Evolutionary conservation across 2,113 vertebrate species (phyloP).

Genomic region (Panthera tigris): DNA sequence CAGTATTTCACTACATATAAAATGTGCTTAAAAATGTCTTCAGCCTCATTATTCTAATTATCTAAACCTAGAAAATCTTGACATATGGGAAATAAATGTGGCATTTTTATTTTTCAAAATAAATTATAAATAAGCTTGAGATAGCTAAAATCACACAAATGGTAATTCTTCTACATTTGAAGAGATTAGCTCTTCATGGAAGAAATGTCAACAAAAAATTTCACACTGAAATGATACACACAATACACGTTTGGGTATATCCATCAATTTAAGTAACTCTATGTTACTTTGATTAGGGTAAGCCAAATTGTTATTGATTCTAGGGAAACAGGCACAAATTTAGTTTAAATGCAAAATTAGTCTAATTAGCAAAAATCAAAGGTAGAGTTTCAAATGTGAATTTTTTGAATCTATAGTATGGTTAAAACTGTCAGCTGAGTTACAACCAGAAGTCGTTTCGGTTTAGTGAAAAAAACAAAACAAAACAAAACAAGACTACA

Average conservation of each 20-base stretch:
- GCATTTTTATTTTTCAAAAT: conserved; percentile 75
- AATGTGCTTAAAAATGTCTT: conserved; percentile 82
- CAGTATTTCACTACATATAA: conserved; percentile 83
- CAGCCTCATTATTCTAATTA: conserved; percentile 82
- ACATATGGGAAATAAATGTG: conserved; percentile 80
- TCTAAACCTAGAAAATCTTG: conserved; percentile 79
- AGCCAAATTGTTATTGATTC: conserved; percentile 69
- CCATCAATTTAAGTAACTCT: conserved; percentile 72
- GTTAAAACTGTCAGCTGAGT: conserved; percentile 66
- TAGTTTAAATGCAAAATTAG: conserved; percentile 74
- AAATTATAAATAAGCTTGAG: conserved; percentile 81
- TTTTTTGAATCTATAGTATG: conserved; percentile 47
- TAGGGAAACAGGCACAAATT: conserved; percentile 77
- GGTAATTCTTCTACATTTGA: conserved; percentile 79
- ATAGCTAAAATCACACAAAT: conserved; percentile 78
- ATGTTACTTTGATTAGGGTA: conserved; percentile 74
- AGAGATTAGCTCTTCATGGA: conserved; percentile 82
- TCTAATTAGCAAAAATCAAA: conserved; percentile 57
- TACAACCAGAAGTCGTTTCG: conserved; percentile 65
- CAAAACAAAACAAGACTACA: conserved; percentile 20
- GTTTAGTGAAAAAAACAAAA: conserved; percentile 50
- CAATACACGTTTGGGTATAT: conserved; percentile 65
- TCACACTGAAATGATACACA: conserved; percentile 70
- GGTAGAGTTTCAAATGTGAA: conserved; percentile 58
- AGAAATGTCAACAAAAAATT: conserved; percentile 78